Percentiles rank a stretch among this genome's conserved stretches.
phyloP scores from a whole-genome alignment of 2,797 vertebrate species.

The Enteromius thamalakanensis region DNA sequence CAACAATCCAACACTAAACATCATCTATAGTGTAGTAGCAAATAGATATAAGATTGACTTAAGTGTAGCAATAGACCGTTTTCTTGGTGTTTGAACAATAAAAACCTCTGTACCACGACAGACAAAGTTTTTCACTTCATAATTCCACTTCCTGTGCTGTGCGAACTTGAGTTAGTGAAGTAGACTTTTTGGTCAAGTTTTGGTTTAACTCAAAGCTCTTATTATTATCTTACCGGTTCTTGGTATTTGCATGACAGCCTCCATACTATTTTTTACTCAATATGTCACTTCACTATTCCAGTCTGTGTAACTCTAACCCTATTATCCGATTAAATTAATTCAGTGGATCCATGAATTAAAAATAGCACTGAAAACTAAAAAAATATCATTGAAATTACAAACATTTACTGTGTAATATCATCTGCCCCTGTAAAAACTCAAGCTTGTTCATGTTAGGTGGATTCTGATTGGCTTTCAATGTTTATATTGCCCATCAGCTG shows the following conservation, averaged over 20 bases:
- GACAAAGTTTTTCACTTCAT: constrained; percentile 50
- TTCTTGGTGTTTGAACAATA: constrained; percentile 13
- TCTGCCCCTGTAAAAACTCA: neutral
- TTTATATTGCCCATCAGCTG: neutral
- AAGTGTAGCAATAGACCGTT: neutral
- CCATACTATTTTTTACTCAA: neutral
- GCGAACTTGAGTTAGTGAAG: neutral
- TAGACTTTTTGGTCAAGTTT: constrained; percentile 1
- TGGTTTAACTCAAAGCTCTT: constrained; percentile 1
- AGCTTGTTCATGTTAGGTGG: neutral
- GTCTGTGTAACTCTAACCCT: neutral
- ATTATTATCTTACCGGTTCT: neutral
- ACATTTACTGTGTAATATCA: neutral
- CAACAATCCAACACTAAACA: neutral
- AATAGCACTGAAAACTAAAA: neutral
- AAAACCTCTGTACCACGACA: constrained; percentile 24
- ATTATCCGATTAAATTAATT: no score
- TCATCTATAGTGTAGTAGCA: neutral
- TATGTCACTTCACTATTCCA: neutral
- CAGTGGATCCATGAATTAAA: neutral
- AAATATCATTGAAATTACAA: neutral
- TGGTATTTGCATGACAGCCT: constrained; percentile 9
- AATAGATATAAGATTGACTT: neutral
- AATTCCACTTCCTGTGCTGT: constrained; percentile 46
- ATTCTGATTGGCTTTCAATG: neutral